Percentiles rank a stretch among this genome's conserved stretches.
phyloP scores from a whole-genome alignment of 2,113 vertebrate species.

The Apus apus region DNA sequence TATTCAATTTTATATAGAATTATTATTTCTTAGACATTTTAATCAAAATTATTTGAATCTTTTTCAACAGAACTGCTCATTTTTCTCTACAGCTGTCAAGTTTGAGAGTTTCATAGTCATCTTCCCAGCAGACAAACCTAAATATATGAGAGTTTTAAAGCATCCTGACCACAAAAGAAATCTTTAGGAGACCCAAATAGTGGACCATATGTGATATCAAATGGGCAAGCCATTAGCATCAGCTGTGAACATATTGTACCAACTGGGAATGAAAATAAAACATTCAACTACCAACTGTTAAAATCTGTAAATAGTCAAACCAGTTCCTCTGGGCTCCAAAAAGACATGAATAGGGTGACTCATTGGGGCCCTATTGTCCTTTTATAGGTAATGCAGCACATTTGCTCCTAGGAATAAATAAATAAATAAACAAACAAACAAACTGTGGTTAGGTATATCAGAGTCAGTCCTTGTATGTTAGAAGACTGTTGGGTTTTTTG shows the following conservation, averaged over 20 bases:
- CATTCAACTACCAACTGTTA: constrained; percentile 82
- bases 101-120: constrained; percentile 19
- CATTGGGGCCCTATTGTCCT: constrained; percentile 44
- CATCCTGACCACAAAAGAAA: constrained; percentile 74
- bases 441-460: not conserved
- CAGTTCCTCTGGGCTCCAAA: constrained; percentile 74
- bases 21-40: constrained; percentile 50
- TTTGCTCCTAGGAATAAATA: not conserved
- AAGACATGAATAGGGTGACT: constrained; percentile 68
- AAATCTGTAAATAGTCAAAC: constrained; percentile 77
- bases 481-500: constrained; percentile 30
- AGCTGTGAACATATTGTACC: constrained; percentile 82
- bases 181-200: constrained; percentile 70
- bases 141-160: constrained; percentile 58
- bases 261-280: constrained; percentile 83
- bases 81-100: constrained; percentile 47
- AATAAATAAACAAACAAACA: not conserved
- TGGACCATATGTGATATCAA: constrained; percentile 83
- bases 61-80: constrained; percentile 33
- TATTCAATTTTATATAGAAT: constrained; percentile 39
- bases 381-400: constrained; percentile 62
- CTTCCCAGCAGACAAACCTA: constrained; percentile 55
- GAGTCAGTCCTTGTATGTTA: not conserved
- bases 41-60: constrained; percentile 48
- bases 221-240: constrained; percentile 81